A percentile compares a stretch with the other conserved stretches of the same genome.
Conservation (phyloP, 2,888 invertebrate genomes). For the Agrotis clavis region DNA sequence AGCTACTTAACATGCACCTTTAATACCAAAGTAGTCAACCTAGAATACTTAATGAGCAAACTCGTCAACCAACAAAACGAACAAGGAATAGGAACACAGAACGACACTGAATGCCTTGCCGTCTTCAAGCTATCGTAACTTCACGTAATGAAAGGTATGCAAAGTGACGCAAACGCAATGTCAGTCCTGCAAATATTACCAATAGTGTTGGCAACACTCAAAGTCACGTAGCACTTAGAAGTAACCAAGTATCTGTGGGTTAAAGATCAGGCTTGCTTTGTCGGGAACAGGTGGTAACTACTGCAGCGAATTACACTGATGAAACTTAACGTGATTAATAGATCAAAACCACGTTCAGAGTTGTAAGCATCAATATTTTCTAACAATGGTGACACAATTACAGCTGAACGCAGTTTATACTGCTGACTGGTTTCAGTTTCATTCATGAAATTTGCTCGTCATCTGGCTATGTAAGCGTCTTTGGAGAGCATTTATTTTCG, state of each 20-base stretch:
- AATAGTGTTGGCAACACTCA: slow-evolving; percentile 24
- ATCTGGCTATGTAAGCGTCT: neutral
- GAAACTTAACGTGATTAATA: too few relatives aligned
- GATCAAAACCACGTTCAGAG: too few relatives aligned
- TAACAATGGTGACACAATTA: too few relatives aligned
- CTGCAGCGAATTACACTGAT: too few relatives aligned
- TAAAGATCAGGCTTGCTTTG: slow-evolving; percentile 18
- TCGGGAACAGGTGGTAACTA: slow-evolving; percentile 11
- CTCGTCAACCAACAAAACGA: slow-evolving; percentile 22
- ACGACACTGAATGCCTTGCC: slow-evolving; percentile 21
- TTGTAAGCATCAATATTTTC: too few relatives aligned
- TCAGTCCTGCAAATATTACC: slow-evolving; percentile 40
- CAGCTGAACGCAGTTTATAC: too few relatives aligned
- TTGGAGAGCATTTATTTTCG: neutral
- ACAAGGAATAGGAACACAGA: slow-evolving; percentile 12
- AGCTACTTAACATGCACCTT: neutral
- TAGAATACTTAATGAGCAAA: slow-evolving; percentile 41
- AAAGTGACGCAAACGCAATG: slow-evolving; percentile 42
- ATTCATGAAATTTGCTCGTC: too few relatives aligned
- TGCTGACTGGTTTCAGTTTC: too few relatives aligned
- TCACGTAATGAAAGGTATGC: slow-evolving; percentile 40
- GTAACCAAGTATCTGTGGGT: slow-evolving; percentile 25
- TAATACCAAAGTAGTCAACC: neutral
- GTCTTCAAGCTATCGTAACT: slow-evolving; percentile 29
- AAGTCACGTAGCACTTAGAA: slow-evolving; percentile 33